Evolutionary conservation across 2,113 vertebrate species (phyloP).

Genomic region (Ranitomeya variabilis): DNA sequence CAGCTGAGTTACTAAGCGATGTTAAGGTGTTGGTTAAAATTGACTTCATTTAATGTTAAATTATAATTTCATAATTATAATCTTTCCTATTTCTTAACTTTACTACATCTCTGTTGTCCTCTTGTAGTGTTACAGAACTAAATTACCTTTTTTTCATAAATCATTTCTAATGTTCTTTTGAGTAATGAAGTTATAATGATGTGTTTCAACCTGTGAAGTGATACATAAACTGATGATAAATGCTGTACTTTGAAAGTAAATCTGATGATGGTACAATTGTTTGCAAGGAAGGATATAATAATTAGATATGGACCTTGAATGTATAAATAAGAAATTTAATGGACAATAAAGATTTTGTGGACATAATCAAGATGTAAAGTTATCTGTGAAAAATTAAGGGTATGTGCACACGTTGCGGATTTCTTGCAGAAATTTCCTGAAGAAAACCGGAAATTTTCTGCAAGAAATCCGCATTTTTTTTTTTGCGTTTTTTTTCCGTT

Average conservation of each 20-base stretch:
- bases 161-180: slow-evolving; percentile 7
- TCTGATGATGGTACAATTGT: neutral
- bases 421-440: no score
- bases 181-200: slow-evolving; percentile 15
- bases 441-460: no score
- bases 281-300: neutral
- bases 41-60: slow-evolving; percentile 7
- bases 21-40: neutral
- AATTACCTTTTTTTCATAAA: neutral
- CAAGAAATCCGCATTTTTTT: no score
- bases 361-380: neutral
- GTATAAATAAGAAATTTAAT: neutral
- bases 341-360: neutral
- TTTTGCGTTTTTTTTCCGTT: no score
- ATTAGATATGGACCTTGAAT: neutral
- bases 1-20: neutral
- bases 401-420: no score
- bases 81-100: neutral
- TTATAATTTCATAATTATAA: neutral
- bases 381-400: neutral
- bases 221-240: neutral
- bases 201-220: neutral
- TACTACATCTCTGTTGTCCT: neutral
- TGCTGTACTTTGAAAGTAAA: neutral
- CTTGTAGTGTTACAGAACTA: neutral